A percentile compares a stretch with the other conserved stretches of the same genome.
These are phyloP conservation scores for Meloe dianella DNA, from an alignment of 2,888 invertebrate genomes.

Conservation along the genomic window DNA sequence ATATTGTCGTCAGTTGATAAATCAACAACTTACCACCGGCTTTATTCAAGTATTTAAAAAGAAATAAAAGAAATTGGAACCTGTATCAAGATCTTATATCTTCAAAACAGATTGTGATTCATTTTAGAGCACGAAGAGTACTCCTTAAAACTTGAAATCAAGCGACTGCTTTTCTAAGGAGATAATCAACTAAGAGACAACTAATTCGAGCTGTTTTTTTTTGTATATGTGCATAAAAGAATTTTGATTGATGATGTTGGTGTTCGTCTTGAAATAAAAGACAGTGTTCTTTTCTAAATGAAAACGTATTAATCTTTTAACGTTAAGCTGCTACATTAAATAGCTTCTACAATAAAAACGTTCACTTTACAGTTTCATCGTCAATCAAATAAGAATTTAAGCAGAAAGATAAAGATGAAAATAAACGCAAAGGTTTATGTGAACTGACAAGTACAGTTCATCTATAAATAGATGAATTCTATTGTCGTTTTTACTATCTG, in stretches of 20 bases:
- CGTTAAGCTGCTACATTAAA: background rate
- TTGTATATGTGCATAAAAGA: background rate
- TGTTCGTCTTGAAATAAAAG: background rate
- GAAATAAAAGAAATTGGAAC: background rate
- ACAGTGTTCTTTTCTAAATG: background rate
- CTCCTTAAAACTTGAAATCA: background rate
- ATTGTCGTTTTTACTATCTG: too few species aligned
- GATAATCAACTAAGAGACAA: too few species aligned
- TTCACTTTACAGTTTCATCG: background rate
- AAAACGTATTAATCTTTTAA: slow-evolving; percentile 4
- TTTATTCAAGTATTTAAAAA: background rate
- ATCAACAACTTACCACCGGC: background rate
- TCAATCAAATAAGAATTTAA: slow-evolving; percentile 1
- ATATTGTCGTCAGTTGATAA: slow-evolving; percentile 7
- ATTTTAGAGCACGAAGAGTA: too few species aligned
- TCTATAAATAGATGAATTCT: too few species aligned
- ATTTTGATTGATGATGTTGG: background rate
- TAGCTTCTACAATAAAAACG: background rate
- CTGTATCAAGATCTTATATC: background rate
- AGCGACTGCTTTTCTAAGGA: too few species aligned
- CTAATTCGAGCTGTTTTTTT: background rate
- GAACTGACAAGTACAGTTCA: background rate
- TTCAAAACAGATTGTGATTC: too few species aligned
- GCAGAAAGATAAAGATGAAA: background rate
- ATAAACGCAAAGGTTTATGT: background rate